These are phyloP conservation scores for Gymnoscelis rufifasciata DNA, from an alignment of 2,888 invertebrate species.

Conservation along the genomic window DNA sequence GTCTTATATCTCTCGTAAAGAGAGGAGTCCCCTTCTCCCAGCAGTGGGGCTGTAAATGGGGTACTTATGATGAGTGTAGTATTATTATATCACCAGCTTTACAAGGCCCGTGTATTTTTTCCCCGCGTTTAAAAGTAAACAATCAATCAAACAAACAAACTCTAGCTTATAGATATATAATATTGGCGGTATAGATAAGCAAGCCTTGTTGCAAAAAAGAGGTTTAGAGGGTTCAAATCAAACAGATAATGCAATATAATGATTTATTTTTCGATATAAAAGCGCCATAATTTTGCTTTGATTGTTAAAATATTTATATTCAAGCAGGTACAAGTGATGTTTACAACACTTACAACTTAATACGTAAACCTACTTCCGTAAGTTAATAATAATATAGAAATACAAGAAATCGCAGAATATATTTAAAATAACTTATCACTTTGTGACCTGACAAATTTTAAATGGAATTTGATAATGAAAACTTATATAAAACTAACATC, in stretches of 20 bases:
- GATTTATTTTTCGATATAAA: conserved; percentile 75
- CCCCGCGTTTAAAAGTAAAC: no score
- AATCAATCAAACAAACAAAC: no score
- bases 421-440: conserved; percentile 37
- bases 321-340: conserved; percentile 78
- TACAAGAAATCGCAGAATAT: conserved; percentile 25
- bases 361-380: conserved; percentile 32
- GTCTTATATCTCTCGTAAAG: no score
- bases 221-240: conserved; percentile 29
- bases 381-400: conserved; percentile 31
- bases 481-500: conserved; percentile 36
- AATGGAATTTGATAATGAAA: conserved; percentile 30
- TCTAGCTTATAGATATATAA: no score
- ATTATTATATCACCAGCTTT: no score
- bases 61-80: no score
- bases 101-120: no score
- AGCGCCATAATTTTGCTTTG: conserved; percentile 79
- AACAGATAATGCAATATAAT: conserved; percentile 65
- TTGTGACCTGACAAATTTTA: conserved; percentile 41
- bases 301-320: conserved; percentile 72
- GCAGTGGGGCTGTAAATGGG: no score
- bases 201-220: no score
- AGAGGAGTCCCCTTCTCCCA: no score
- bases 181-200: no score
- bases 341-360: conserved; percentile 68